These are phyloP conservation scores for Dendrolimus houi DNA, from an alignment of 2,888 invertebrate species.

Conservation along the genomic window DNA sequence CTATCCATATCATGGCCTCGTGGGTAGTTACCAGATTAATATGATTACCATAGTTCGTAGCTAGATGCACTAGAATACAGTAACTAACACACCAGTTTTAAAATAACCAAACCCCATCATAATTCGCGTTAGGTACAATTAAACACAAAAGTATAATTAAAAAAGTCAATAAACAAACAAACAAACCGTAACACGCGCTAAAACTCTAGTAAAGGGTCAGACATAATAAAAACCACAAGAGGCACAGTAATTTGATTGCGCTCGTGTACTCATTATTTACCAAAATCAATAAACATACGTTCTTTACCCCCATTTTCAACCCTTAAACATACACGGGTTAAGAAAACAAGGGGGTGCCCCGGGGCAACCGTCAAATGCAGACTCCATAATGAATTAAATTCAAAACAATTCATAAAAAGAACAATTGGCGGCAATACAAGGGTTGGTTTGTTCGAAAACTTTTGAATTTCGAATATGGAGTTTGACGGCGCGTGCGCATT, in stretches of 20 bases:
- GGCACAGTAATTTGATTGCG: conserved; percentile 2
- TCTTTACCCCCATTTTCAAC: background rate
- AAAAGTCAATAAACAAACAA: background rate
- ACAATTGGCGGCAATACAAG: conserved; percentile 7
- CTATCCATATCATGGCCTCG: no score
- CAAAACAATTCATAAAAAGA: conserved; percentile 10
- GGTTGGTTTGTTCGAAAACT: conserved; percentile 8
- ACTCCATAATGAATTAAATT: conserved; percentile 7
- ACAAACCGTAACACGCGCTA: background rate
- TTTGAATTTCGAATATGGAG: conserved; percentile 7
- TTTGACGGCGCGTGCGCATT: conserved; percentile 14
- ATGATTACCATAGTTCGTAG: no score
- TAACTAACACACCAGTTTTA: no score
- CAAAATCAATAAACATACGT: conserved; percentile 13
- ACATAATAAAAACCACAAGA: background rate
- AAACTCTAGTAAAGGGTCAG: background rate
- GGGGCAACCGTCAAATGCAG: conserved; percentile 7
- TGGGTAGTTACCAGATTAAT: no score
- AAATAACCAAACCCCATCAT: background rate
- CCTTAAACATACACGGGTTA: conserved; percentile 1
- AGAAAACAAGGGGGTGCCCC: conserved; percentile 7
- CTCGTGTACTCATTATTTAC: conserved; percentile 8
- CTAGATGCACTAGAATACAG: no score
- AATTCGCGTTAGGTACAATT: background rate
- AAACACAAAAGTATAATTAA: background rate